phyloP scores from a whole-genome alignment of 2,888 invertebrate species.

The Acanthosepion esculentum region DNA sequence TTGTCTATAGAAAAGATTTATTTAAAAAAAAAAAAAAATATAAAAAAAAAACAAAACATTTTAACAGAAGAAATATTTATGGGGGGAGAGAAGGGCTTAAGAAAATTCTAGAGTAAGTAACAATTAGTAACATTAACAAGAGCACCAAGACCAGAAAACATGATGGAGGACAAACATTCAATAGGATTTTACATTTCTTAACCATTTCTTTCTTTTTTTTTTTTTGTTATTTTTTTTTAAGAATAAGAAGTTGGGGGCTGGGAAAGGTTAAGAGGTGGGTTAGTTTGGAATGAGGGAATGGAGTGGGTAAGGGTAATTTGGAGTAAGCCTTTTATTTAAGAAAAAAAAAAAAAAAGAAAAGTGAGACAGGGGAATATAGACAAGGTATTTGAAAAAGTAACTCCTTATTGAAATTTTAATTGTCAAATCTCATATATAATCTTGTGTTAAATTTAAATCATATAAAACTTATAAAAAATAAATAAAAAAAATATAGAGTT shows the following conservation, averaged over 20 bases:
- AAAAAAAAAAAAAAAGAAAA: too few species aligned
- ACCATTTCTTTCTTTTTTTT: neutral
- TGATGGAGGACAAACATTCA: constrained; percentile 3
- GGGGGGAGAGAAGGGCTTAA: neutral
- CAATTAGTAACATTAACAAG: neutral
- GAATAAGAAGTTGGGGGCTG: neutral
- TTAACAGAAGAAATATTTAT: neutral
- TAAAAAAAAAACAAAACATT: neutral
- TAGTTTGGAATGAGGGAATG: neutral
- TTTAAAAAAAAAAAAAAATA: neutral
- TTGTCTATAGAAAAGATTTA: neutral
- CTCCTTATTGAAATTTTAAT: neutral
- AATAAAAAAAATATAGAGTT: neutral
- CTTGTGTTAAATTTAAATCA: neutral
- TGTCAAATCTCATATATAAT: neutral
- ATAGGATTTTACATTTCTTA: neutral
- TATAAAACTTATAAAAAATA: neutral
- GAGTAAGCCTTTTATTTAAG: too few species aligned
- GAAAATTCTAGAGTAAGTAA: neutral
- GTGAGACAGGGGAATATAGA: too few species aligned
- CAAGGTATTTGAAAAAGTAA: too few species aligned
- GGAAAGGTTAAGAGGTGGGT: neutral
- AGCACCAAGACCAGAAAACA: constrained; percentile 33
- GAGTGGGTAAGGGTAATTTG: neutral
- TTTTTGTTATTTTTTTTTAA: neutral